Conservation (phyloP, 2,797 vertebrate species). For the Trachops cirrhosus region DNA sequence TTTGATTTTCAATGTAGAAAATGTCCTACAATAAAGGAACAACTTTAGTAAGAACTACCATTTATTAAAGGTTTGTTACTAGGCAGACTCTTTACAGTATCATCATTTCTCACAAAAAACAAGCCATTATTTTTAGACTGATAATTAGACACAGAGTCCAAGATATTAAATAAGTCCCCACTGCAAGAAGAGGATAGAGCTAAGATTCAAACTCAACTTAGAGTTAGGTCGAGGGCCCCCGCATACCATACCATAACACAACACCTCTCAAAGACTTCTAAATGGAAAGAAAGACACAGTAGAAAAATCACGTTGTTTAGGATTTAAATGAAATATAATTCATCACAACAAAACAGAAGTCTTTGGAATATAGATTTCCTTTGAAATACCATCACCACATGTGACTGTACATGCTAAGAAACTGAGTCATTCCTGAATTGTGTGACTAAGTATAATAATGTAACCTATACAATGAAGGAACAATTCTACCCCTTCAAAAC, state of each 20-base stretch:
- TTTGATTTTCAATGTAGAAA: constrained; percentile 92
- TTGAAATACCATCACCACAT: not conserved
- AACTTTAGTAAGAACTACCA: not conserved
- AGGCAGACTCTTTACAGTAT: not conserved
- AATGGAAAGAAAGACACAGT: not conserved
- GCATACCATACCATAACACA: not conserved
- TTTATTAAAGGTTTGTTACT: not conserved
- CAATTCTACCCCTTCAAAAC: not conserved
- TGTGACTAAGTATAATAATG: not conserved
- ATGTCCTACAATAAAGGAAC: constrained; percentile 85
- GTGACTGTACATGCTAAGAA: not conserved
- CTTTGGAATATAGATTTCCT: not conserved
- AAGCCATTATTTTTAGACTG: not conserved
- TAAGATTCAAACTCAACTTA: not conserved
- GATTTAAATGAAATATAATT: not conserved
- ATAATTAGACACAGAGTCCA: not conserved
- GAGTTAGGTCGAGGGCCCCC: not conserved
- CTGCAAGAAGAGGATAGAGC: not conserved
- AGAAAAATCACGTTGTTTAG: not conserved
- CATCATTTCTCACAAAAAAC: not conserved
- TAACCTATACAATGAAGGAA: not conserved
- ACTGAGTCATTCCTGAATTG: not conserved
- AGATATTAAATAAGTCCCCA: not conserved
- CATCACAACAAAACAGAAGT: not conserved
- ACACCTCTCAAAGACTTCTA: not conserved